Conservation (phyloP, 1,140 invertebrate genomes). For the Halesus radiatus region DNA sequence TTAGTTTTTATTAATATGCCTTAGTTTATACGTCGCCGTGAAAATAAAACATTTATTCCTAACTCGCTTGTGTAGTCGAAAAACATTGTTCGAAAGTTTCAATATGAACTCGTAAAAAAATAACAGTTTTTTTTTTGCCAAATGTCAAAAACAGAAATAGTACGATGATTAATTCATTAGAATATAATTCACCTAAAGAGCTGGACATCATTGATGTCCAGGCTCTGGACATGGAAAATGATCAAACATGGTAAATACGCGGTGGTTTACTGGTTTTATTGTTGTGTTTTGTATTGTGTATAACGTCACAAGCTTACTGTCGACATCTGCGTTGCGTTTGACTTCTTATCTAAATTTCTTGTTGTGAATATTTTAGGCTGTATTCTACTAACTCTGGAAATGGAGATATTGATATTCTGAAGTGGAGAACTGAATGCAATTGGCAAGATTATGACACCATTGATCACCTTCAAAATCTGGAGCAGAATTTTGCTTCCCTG, state of each 20-base stretch:
- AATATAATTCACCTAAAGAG: slow-evolving; percentile 37
- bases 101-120: slow-evolving; percentile 46
- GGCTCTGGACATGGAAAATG: slow-evolving; percentile 42
- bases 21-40: slow-evolving; percentile 14
- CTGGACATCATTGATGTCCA: slow-evolving; percentile 50
- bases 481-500: slow-evolving; percentile 26
- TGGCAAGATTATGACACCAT: slow-evolving; percentile 19
- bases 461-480: slow-evolving; percentile 23
- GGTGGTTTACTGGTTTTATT: background rate
- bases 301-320: background rate
- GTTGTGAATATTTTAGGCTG: slow-evolving; percentile 35
- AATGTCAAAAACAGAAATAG: slow-evolving; percentile 53
- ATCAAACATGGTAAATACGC: slow-evolving; percentile 48
- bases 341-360: background rate
- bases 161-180: slow-evolving; percentile 47
- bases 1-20: slow-evolving; percentile 28
- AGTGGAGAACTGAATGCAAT: slow-evolving; percentile 32
- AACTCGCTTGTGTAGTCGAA: background rate
- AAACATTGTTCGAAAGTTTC: slow-evolving; percentile 40
- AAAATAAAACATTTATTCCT: background rate
- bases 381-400: background rate
- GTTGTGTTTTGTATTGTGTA: slow-evolving; percentile 1
- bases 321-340: too few relatives aligned
- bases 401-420: slow-evolving; percentile 26
- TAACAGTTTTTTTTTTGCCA: slow-evolving; percentile 51